phyloP scores from a whole-genome alignment of 1,140 invertebrate species.

The Heliothis virescens region DNA sequence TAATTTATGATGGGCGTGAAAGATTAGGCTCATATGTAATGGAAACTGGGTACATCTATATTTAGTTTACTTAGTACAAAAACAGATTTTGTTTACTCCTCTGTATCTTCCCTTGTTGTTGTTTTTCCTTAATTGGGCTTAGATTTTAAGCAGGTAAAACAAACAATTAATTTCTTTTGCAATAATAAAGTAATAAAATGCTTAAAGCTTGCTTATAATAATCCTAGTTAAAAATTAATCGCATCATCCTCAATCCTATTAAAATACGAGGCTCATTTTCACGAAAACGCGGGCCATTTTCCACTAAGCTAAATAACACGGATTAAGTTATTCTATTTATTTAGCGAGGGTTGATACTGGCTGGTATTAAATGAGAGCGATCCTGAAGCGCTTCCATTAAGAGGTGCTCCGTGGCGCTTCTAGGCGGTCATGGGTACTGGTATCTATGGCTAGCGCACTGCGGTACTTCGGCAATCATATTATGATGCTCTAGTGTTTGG shows the following conservation, averaged over 20 bases:
- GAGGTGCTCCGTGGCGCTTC: neutral
- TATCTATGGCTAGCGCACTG: neutral
- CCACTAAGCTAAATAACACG: constrained; percentile 3
- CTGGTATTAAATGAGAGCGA: constrained; percentile 39
- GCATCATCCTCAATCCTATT: constrained; percentile 9
- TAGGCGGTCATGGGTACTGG: neutral
- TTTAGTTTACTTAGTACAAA: too few species aligned
- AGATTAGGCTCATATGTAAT: constrained; percentile 2
- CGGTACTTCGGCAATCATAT: neutral
- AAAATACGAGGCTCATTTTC: neutral
- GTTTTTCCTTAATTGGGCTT: too few species aligned
- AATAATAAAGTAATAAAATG: too few species aligned
- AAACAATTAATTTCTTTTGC: too few species aligned
- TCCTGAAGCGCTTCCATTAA: constrained; percentile 17
- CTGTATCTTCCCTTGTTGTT: too few species aligned
- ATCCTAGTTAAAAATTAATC: constrained; percentile 5
- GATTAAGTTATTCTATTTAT: constrained; percentile 45
- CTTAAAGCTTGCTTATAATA: neutral
- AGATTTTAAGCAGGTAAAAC: too few species aligned
- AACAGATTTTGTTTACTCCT: too few species aligned
- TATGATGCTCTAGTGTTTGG: neutral
- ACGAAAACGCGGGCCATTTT: constrained; percentile 2
- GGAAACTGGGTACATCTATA: neutral
- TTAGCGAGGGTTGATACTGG: constrained; percentile 30
- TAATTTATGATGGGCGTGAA: neutral